Conservation (phyloP, 92 coral and sea anemone genomes). For the Phenganax subtilis region DNA sequence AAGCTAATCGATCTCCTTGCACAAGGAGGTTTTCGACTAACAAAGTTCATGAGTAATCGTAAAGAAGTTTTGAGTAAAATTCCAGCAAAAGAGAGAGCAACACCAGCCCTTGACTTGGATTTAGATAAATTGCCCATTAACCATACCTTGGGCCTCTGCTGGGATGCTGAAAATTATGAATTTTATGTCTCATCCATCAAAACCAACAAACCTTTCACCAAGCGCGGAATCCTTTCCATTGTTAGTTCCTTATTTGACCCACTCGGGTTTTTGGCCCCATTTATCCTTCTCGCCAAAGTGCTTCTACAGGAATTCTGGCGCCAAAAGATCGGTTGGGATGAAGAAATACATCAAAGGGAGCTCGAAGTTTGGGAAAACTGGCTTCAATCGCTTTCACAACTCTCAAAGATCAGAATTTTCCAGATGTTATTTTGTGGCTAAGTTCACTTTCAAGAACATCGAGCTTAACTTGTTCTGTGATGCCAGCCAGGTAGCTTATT, state of each 20-base stretch:
- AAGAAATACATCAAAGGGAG: conserved; percentile 25
- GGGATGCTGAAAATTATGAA: conserved; percentile 51
- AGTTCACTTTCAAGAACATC: background rate
- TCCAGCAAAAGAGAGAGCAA: conserved; percentile 41
- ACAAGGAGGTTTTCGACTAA: conserved; percentile 49
- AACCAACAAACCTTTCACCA: conserved; percentile 49
- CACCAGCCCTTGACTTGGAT: conserved; percentile 42
- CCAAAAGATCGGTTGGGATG: conserved; percentile 44
- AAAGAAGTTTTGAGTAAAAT: conserved; percentile 39
- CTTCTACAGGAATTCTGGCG: conserved; percentile 38
- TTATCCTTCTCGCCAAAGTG: conserved; percentile 31
- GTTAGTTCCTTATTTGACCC: conserved; percentile 50
- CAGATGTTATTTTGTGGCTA: conserved; percentile 37
- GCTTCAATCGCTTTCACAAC: conserved; percentile 47
- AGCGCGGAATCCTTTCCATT: conserved; percentile 49
- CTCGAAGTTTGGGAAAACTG: conserved; percentile 46
- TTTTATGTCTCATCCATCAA: conserved; percentile 36
- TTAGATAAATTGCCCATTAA: conserved; percentile 43
- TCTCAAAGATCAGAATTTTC: conserved; percentile 32
- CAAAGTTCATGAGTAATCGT: conserved; percentile 49
- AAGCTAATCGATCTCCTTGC: conserved; percentile 34
- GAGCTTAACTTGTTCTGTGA: background rate
- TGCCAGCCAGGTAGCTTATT: conserved; percentile 45
- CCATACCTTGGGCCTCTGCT: conserved; percentile 44
- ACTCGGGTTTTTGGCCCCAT: conserved; percentile 42